phyloP scores from a whole-genome alignment of 1,140 invertebrate species.

The Dreissena rostriformis region DNA sequence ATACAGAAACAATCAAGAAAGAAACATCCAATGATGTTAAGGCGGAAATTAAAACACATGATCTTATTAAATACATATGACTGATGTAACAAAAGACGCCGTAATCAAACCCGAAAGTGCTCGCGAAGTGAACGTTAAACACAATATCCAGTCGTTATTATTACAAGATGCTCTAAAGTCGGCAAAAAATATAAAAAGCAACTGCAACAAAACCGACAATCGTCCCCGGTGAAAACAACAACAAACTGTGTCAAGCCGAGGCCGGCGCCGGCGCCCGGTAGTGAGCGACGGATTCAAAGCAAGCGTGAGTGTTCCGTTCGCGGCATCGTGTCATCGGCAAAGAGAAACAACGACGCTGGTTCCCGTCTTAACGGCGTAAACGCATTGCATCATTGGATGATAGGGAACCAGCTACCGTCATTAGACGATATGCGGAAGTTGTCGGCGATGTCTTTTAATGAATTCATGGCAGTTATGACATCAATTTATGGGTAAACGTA shows the following conservation, averaged over 20 bases:
- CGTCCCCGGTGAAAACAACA: not conserved
- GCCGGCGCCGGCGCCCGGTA: not conserved
- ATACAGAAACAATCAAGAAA: conserved; percentile 34
- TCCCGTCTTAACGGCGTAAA: too few species aligned
- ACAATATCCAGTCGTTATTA: conserved; percentile 39
- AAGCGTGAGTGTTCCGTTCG: too few species aligned
- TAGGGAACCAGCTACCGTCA: not conserved
- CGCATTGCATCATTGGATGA: too few species aligned
- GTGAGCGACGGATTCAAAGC: too few species aligned
- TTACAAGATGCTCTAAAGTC: conserved; percentile 46
- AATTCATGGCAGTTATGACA: conserved; percentile 20
- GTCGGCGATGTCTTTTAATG: conserved; percentile 29
- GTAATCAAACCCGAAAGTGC: not conserved
- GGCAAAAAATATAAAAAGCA: conserved; percentile 49
- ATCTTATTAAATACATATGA: not conserved
- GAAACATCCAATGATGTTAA: not conserved
- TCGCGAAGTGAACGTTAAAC: not conserved
- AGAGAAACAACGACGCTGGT: too few species aligned
- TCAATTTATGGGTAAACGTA: conserved; percentile 24
- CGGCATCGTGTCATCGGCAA: too few species aligned
- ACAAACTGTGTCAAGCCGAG: not conserved
- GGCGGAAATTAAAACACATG: not conserved
- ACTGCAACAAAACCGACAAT: conserved; percentile 25
- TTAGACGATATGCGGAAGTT: conserved; percentile 17
- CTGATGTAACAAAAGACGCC: not conserved